Conservation (phyloP, 2,113 vertebrate species). For the Melospiza melodia region DNA sequence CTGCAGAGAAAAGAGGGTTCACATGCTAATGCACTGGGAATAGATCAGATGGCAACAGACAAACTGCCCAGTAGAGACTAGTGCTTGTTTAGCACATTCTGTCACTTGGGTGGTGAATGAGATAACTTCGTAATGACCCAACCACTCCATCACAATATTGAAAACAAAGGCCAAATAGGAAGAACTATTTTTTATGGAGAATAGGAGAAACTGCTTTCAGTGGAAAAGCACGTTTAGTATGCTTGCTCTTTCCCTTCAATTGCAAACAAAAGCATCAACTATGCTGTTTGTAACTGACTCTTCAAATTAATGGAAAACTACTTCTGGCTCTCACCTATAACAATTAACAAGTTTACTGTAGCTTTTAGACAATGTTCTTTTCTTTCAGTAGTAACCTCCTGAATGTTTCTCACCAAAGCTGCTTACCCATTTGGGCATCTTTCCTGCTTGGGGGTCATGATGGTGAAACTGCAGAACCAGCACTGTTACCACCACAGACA, state of each 20-base stretch:
- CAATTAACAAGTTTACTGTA: neutral
- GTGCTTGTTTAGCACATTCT: neutral
- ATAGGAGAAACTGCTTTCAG: neutral
- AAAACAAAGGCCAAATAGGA: neutral
- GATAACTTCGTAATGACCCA: neutral
- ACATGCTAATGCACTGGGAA: neutral
- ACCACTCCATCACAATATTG: neutral
- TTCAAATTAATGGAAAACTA: neutral
- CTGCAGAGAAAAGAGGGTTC: neutral
- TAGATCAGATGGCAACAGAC: neutral
- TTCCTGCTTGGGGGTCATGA: constrained; percentile 87
- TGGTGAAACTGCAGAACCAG: constrained; percentile 92
- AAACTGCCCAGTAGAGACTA: neutral
- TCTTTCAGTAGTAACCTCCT: neutral
- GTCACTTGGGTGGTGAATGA: neutral
- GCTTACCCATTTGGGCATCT: constrained; percentile 91
- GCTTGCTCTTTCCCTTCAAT: neutral
- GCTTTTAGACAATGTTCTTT: neutral
- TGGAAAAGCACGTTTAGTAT: neutral
- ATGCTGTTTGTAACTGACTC: neutral
- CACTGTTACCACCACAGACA: constrained; percentile 89
- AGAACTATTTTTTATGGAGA: neutral
- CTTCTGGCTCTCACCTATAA: neutral
- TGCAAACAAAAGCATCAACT: neutral
- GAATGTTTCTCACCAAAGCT: neutral